Evolutionary conservation across 2,113 vertebrate species (phyloP).

Genomic region (Henicopernis longicauda): DNA sequence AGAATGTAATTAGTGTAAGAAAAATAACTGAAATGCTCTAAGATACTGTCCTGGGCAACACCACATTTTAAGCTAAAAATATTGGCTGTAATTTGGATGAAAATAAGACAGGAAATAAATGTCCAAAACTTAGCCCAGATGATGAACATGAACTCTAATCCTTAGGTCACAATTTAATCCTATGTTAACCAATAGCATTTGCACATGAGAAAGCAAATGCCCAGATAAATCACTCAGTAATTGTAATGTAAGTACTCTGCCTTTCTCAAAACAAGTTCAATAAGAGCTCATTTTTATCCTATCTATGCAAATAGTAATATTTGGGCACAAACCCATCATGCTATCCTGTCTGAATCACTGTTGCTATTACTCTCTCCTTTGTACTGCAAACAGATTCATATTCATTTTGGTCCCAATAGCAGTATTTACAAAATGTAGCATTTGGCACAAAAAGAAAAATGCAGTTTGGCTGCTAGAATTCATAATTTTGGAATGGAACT

Average conservation of each 20-base stretch:
- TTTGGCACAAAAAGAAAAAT: neutral
- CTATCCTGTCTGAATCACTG: neutral
- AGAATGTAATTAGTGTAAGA: neutral
- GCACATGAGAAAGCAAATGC: neutral
- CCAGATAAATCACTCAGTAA: neutral
- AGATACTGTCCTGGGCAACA: neutral
- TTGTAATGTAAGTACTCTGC: neutral
- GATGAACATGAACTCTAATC: neutral
- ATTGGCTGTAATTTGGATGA: neutral
- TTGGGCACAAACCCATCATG: neutral
- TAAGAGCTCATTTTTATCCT: neutral
- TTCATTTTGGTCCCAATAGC: neutral
- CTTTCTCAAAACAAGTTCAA: neutral
- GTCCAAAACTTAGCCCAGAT: neutral
- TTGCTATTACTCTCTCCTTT: neutral
- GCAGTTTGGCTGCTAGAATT: neutral
- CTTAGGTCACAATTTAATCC: neutral
- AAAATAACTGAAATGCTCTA: neutral
- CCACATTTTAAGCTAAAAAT: neutral
- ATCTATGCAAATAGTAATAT: accelerated
- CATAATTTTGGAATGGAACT: neutral
- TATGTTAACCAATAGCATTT: neutral
- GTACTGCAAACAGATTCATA: neutral
- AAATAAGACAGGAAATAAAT: neutral
- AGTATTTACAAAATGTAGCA: neutral